Conservation (phyloP, 92 coral and sea anemone species). For the Actinernus sp. region DNA sequence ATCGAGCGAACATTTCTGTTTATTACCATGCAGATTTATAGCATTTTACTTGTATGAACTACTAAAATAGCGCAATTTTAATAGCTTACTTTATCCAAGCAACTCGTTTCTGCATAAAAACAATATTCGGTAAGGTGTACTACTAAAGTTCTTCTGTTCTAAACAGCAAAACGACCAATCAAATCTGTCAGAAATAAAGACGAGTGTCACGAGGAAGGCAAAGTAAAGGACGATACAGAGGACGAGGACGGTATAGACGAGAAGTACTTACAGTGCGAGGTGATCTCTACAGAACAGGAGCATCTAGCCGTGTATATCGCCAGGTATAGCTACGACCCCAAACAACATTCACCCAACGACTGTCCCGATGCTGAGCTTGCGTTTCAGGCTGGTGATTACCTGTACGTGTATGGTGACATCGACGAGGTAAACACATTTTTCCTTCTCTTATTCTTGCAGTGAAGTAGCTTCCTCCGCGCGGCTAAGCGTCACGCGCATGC, state of each 20-base stretch:
- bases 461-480: too few relatives aligned
- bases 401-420: constrained; percentile 94
- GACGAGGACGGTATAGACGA: constrained; percentile 22
- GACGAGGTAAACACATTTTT: too few relatives aligned
- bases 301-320: constrained; percentile 92
- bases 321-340: constrained; percentile 94
- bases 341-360: constrained; percentile 94
- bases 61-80: too few relatives aligned
- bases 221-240: constrained; percentile 13
- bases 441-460: too few relatives aligned
- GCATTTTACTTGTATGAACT: too few relatives aligned
- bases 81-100: too few relatives aligned
- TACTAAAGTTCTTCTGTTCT: neutral
- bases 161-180: neutral
- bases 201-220: constrained; percentile 4
- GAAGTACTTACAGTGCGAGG: constrained; percentile 40
- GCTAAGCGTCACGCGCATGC: too few relatives aligned
- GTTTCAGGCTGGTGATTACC: constrained; percentile 98
- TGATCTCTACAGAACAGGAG: constrained; percentile 55
- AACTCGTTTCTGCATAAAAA: too few relatives aligned
- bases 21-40: too few relatives aligned
- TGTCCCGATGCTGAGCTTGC: constrained; percentile 95
- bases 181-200: constrained; percentile 1
- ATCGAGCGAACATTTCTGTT: too few relatives aligned
- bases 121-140: too few relatives aligned